Evolutionary conservation across 2,797 vertebrate species (phyloP).

Genomic region (Sebastes dallii): DNA sequence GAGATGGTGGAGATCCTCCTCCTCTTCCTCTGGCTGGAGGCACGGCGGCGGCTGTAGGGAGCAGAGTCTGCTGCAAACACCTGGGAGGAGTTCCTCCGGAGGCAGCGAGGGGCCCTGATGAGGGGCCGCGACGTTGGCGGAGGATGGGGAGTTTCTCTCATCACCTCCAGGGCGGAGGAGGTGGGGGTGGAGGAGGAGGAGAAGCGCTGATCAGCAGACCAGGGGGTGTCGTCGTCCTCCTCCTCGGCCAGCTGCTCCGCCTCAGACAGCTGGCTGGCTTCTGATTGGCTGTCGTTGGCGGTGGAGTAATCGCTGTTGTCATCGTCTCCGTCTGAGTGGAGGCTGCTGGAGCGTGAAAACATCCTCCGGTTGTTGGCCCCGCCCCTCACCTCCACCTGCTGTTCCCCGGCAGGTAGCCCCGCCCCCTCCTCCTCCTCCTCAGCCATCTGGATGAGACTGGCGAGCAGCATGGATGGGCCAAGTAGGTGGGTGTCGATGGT

Average conservation of each 20-base stretch:
- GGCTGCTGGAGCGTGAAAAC: conserved; percentile 59
- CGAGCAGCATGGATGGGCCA: conserved; percentile 83
- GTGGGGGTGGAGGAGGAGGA: neutral
- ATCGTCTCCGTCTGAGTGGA: conserved; percentile 65
- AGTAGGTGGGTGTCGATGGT: conserved; percentile 82
- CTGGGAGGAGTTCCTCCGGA: conserved; percentile 85
- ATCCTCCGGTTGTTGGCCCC: conserved; percentile 1
- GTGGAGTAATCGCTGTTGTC: conserved; percentile 28
- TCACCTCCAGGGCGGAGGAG: conserved; percentile 17
- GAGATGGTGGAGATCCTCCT: conserved; percentile 75
- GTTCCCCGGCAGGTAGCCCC: conserved; percentile 19
- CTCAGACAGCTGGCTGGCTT: conserved; percentile 49
- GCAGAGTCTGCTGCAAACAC: conserved; percentile 67
- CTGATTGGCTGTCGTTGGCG: conserved; percentile 56
- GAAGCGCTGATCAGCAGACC: neutral
- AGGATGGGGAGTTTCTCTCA: conserved; percentile 19
- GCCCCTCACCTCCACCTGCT: conserved; percentile 71
- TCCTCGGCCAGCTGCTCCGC: conserved; percentile 44
- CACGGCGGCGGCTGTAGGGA: conserved; percentile 48
- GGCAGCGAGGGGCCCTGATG: conserved; percentile 81
- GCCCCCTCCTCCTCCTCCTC: conserved; percentile 70
- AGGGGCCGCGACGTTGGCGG: conserved; percentile 45
- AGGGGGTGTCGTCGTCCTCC: conserved; percentile 14
- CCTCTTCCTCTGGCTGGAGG: conserved; percentile 63
- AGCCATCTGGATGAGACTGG: conserved; percentile 82